These are phyloP conservation scores for Choloepus didactylus DNA, from an alignment of 2,797 vertebrate species.

Conservation along the genomic window DNA sequence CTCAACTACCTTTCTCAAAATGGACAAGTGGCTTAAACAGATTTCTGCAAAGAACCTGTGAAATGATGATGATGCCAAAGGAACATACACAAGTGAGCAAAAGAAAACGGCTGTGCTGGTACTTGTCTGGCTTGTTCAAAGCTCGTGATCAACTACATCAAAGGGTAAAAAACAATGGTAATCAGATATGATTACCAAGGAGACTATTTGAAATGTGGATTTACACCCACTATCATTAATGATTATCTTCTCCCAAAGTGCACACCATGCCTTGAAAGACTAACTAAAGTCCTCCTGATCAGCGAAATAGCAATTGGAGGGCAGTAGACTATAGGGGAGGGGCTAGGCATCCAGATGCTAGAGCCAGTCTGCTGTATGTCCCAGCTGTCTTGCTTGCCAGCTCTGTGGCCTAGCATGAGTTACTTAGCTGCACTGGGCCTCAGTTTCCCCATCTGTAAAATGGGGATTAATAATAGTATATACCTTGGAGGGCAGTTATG, in stretches of 20 bases:
- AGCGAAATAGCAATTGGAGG: constrained; percentile 40
- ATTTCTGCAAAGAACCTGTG: not conserved
- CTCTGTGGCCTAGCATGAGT: not conserved
- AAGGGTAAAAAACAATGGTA: constrained; percentile 3
- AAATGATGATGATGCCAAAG: constrained; percentile 27
- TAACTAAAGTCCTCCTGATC: not conserved
- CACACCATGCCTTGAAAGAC: not conserved
- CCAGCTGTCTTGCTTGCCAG: not conserved
- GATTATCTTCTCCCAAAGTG: constrained; percentile 48
- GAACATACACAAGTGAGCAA: not conserved
- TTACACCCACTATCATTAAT: not conserved
- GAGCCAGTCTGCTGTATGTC: not conserved
- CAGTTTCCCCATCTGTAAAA: not conserved
- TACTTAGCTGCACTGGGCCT: not conserved
- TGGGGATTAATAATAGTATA: not conserved
- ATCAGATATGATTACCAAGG: constrained; percentile 42
- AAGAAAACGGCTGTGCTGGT: not conserved
- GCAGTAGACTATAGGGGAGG: not conserved
- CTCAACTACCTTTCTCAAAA: not conserved
- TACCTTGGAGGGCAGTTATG: not conserved
- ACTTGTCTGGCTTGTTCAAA: not conserved
- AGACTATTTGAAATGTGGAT: constrained; percentile 42
- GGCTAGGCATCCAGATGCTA: not conserved
- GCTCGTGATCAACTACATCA: not conserved
- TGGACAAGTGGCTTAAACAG: not conserved